phyloP scores from a whole-genome alignment of 2,888 invertebrate genomes.

The Hoplodrina blanda region DNA sequence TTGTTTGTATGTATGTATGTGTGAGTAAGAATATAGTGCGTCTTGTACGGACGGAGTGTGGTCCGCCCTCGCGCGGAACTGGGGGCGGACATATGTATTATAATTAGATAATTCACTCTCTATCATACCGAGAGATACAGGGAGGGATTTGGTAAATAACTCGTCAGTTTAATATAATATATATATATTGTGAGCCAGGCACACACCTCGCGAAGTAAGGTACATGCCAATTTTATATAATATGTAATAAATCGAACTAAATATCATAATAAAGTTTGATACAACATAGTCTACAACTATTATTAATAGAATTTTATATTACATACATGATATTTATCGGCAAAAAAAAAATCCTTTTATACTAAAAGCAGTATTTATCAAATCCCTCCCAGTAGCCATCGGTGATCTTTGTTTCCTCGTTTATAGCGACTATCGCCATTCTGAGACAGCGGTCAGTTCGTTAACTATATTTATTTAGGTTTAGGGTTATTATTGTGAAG shows the following conservation, averaged over 20 bases:
- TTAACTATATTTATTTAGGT: conserved; percentile 68
- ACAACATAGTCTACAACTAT: conserved; percentile 53
- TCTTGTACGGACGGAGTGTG: conserved; percentile 66
- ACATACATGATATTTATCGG: conserved; percentile 41
- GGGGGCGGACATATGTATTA: conserved; percentile 61
- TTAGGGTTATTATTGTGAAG: conserved; percentile 64
- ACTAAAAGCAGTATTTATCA: conserved; percentile 43
- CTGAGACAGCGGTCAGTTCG: conserved; percentile 56
- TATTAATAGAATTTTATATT: conserved; percentile 54
- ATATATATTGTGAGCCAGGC: conserved; percentile 47
- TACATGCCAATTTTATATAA: conserved; percentile 42
- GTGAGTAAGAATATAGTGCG: conserved; percentile 63
- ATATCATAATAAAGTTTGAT: conserved; percentile 62
- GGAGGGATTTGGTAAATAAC: conserved; percentile 58
- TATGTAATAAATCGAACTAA: conserved; percentile 53
- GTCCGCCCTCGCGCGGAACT: conserved; percentile 41
- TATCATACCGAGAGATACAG: conserved; percentile 46
- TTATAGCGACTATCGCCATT: conserved; percentile 55
- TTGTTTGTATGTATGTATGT: conserved; percentile 59
- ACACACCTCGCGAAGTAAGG: conserved; percentile 32
- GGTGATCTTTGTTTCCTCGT: conserved; percentile 62
- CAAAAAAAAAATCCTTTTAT: conserved; percentile 33
- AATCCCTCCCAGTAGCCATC: conserved; percentile 50
- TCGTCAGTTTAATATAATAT: conserved; percentile 22
- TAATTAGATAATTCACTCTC: conserved; percentile 67